Evolutionary conservation across 1,140 invertebrate genomes (phyloP).

Genomic region (Zelostemma sp.): DNA sequence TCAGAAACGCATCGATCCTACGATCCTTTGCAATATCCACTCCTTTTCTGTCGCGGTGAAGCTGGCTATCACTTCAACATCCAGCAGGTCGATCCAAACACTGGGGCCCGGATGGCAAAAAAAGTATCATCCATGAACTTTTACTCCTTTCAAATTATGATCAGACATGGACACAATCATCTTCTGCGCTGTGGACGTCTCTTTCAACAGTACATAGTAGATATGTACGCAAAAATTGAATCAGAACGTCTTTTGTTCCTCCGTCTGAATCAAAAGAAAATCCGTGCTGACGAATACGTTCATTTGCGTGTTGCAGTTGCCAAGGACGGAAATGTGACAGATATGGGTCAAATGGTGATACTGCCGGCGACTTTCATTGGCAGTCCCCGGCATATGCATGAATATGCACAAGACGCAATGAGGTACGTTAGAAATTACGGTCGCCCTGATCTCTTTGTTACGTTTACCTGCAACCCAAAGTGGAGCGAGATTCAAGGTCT

Average conservation of each 20-base stretch:
- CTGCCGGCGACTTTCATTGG: constrained; percentile 63
- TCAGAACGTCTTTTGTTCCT: constrained; percentile 62
- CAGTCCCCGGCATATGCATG: constrained; percentile 67
- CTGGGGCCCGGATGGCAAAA: no score
- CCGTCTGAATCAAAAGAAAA: constrained; percentile 63
- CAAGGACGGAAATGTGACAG: constrained; percentile 34
- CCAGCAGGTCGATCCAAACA: constrained; percentile 63
- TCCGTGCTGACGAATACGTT: constrained; percentile 68
- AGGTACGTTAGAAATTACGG: constrained; percentile 67
- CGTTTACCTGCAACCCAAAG: no score
- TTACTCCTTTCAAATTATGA: constrained; percentile 62
- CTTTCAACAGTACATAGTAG: constrained; percentile 65
- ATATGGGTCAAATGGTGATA: constrained; percentile 60
- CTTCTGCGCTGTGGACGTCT: constrained; percentile 20
- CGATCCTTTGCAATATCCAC: constrained; percentile 70
- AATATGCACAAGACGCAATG: constrained; percentile 63
- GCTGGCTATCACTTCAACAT: constrained; percentile 68
- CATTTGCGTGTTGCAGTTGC: constrained; percentile 35
- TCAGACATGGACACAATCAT: constrained; percentile 20
- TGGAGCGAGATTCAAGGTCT: constrained; percentile 55
- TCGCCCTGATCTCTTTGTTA: constrained; percentile 58
- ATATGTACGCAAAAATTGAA: constrained; percentile 59
- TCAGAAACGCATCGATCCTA: constrained; percentile 65
- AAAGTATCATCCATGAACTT: constrained; percentile 59
- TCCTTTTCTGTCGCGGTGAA: constrained; percentile 68